Evolutionary conservation across 2,888 invertebrate genomes (phyloP).

Genomic region (Troides aeacus): DNA sequence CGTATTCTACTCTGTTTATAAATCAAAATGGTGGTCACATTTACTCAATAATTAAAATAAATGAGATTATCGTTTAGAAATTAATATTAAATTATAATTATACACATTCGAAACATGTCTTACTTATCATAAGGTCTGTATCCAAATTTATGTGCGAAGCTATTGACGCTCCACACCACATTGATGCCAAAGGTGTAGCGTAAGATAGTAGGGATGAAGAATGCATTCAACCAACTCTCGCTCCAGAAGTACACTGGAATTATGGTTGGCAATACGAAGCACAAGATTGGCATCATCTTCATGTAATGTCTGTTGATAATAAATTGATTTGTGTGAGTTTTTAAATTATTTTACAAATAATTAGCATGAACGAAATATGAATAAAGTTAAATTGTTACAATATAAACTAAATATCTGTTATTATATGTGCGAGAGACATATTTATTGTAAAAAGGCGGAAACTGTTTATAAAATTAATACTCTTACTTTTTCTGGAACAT

Average conservation of each 20-base stretch:
- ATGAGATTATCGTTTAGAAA: no score
- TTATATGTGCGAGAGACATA: no score
- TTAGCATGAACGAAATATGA: not conserved
- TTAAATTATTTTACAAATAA: not conserved
- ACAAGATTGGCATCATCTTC: slow-evolving; percentile 86
- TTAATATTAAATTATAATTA: no score
- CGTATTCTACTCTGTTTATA: no score
- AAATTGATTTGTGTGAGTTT: not conserved
- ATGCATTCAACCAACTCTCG: slow-evolving; percentile 85
- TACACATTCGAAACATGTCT: slow-evolving; percentile 37
- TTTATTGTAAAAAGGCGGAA: not conserved
- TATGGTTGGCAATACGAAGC: slow-evolving; percentile 90
- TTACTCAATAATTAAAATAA: no score
- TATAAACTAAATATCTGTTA: no score
- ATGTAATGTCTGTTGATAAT: slow-evolving; percentile 82
- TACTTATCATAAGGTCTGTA: slow-evolving; percentile 93
- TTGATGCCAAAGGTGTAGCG: slow-evolving; percentile 90
- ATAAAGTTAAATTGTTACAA: no score
- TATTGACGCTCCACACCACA: slow-evolving; percentile 95
- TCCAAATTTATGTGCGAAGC: slow-evolving; percentile 94
- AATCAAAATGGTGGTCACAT: no score
- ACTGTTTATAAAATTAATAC: not conserved
- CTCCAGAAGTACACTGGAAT: slow-evolving; percentile 90
- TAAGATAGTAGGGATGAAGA: slow-evolving; percentile 86
- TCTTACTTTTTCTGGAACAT: slow-evolving; percentile 89